phyloP scores from a whole-genome alignment of 2,797 vertebrate species.

The Sardinella longiceps region DNA sequence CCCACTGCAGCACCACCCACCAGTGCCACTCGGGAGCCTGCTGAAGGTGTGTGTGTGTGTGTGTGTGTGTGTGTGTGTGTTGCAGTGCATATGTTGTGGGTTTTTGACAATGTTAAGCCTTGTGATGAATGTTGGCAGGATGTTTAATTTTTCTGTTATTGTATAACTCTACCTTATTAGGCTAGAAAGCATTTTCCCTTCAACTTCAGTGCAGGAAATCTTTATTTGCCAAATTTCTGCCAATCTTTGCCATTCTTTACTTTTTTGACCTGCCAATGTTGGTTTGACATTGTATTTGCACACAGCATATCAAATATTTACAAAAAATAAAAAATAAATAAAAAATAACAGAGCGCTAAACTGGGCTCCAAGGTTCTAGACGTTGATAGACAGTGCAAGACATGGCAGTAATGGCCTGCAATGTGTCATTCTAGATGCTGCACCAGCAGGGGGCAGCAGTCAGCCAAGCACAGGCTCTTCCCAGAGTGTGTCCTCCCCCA shows the following conservation, averaged over 20 bases:
- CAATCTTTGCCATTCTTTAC: not conserved
- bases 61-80: slow-evolving; percentile 10
- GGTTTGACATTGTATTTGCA: too few species aligned
- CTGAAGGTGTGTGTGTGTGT: slow-evolving; percentile 64
- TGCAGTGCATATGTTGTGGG: not conserved
- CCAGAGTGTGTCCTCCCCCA: slow-evolving; percentile 72
- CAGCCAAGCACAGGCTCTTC: slow-evolving; percentile 64
- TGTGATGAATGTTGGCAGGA: not conserved
- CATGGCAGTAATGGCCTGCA: not conserved
- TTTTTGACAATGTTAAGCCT: not conserved
- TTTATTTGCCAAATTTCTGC: not conserved
- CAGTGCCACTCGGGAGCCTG: slow-evolving; percentile 63
- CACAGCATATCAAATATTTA: too few species aligned
- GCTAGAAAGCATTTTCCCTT: too few species aligned
- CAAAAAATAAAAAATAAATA: too few species aligned
- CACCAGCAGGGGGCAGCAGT: slow-evolving; percentile 39
- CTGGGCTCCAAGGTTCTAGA: too few species aligned
- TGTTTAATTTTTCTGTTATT: not conserved
- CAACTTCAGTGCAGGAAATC: not conserved
- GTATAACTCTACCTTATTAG: not conserved
- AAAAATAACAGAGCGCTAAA: not conserved
- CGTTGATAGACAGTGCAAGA: not conserved
- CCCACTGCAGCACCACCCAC: slow-evolving; percentile 34
- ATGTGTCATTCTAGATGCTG: slow-evolving; percentile 25
- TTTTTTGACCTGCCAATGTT: not conserved